These are phyloP conservation scores for Oreamnos americanus DNA, from an alignment of 2,113 vertebrate genomes.

Conservation along the genomic window DNA sequence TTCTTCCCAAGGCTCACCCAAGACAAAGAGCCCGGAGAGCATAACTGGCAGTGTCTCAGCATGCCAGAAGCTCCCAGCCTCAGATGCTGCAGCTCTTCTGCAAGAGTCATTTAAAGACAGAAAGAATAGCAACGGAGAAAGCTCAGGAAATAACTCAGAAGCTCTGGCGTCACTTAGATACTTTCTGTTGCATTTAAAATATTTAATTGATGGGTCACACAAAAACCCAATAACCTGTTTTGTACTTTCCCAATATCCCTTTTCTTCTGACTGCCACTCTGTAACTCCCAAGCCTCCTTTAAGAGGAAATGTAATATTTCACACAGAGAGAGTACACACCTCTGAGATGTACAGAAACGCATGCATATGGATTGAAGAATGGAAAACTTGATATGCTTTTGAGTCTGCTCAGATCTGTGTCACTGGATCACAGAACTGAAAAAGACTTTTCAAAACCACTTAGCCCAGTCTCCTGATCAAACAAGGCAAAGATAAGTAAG, in stretches of 20 bases:
- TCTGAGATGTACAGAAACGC: not conserved
- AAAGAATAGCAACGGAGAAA: not conserved
- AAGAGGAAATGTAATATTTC: not conserved
- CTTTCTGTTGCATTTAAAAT: not conserved
- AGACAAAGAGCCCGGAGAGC: not conserved
- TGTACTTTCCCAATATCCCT: not conserved
- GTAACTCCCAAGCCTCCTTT: not conserved
- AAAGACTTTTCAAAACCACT: not conserved
- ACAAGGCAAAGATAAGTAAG: not conserved
- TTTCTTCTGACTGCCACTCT: slow-evolving; percentile 5
- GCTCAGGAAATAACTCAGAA: not conserved
- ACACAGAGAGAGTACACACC: not conserved
- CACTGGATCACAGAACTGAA: not conserved
- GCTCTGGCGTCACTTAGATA: not conserved
- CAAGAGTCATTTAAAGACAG: not conserved
- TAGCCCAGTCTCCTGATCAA: not conserved
- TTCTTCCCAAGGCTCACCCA: not conserved
- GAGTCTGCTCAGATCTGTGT: not conserved
- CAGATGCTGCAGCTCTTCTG: not conserved
- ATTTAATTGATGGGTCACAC: not conserved
- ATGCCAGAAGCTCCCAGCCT: not conserved
- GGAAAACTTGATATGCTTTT: not conserved
- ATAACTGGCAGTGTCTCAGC: too few species aligned
- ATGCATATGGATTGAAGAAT: not conserved
- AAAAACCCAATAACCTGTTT: not conserved